A percentile compares a stretch with the other conserved stretches of the same genome.
Evolutionary conservation across 2,888 invertebrate genomes (phyloP).

Genomic region (Cantharis flavilabris): DNA sequence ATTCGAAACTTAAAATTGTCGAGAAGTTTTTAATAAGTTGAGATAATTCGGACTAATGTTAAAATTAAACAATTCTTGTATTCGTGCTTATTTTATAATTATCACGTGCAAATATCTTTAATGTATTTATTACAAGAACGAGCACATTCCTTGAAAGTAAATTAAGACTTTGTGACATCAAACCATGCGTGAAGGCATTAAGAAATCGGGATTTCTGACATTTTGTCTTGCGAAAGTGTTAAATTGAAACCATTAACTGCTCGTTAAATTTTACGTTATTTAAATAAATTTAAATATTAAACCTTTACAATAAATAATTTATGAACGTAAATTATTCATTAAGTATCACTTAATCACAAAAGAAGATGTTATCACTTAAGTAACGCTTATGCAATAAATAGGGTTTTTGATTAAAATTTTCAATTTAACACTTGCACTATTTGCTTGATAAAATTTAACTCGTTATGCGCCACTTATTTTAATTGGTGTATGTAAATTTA

Average conservation of each 20-base stretch:
- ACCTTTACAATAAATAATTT: background rate
- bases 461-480: slow-evolving; percentile 6
- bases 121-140: background rate
- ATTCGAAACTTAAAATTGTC: slow-evolving; percentile 1
- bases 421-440: background rate
- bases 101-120: background rate
- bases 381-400: background rate
- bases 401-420: background rate
- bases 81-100: background rate
- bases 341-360: background rate
- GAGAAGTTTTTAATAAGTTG: background rate
- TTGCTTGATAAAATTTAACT: slow-evolving; percentile 4
- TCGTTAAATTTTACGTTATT: background rate
- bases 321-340: background rate
- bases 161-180: background rate
- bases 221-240: background rate
- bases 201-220: background rate
- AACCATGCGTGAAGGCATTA: background rate
- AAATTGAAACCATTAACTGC: background rate
- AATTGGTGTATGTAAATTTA: background rate
- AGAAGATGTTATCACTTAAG: background rate
- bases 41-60: background rate
- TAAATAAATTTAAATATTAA: background rate
- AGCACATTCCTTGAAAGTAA: background rate
- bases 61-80: background rate